These are phyloP conservation scores for Alligator sinensis DNA, from an alignment of 2,113 vertebrate genomes.

Conservation along the genomic window DNA sequence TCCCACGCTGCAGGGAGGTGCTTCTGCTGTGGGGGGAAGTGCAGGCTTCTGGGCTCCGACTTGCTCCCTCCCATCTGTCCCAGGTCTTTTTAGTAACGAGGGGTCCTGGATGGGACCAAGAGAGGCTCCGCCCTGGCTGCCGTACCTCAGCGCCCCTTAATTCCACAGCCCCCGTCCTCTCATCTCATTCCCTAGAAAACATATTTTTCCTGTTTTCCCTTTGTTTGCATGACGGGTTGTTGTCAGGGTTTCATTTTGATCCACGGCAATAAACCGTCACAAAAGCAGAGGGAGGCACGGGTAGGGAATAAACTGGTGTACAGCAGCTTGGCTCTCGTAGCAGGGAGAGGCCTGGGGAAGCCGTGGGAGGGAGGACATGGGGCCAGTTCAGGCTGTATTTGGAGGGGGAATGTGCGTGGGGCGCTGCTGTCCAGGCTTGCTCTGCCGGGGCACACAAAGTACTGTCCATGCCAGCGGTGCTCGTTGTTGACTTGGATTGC, in stretches of 20 bases:
- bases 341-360: slow-evolving; percentile 9
- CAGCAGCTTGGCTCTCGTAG: slow-evolving; percentile 14
- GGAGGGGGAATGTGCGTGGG: slow-evolving; percentile 8
- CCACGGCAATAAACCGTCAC: slow-evolving; percentile 16
- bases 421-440: neutral
- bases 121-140: neutral
- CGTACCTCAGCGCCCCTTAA: neutral
- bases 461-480: neutral
- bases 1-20: neutral
- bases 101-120: neutral
- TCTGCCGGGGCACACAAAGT: neutral
- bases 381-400: neutral
- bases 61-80: neutral
- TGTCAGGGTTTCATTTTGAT: slow-evolving; percentile 51
- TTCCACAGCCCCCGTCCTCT: slow-evolving; percentile 4
- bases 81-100: neutral
- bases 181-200: neutral
- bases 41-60: neutral
- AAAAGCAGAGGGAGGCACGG: slow-evolving; percentile 23
- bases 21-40: neutral
- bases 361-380: neutral
- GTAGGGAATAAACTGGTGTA: slow-evolving; percentile 44
- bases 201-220: slow-evolving; percentile 13
- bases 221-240: slow-evolving; percentile 24
- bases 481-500: neutral